phyloP scores from a whole-genome alignment of 2,113 vertebrate genomes.

The Onychostruthus taczanowskii region DNA sequence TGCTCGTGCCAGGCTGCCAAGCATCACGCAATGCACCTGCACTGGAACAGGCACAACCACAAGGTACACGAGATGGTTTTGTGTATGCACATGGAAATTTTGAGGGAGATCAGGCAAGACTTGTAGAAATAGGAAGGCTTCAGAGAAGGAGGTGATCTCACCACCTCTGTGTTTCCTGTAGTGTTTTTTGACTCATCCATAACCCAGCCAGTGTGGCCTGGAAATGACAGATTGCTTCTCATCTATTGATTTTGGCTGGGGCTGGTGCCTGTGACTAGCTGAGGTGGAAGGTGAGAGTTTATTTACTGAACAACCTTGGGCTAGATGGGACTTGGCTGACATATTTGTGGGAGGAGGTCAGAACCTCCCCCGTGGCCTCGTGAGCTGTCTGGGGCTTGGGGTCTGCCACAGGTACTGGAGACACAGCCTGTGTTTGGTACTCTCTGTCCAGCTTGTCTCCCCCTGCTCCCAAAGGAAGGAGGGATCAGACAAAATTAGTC shows the following conservation, averaged over 20 bases:
- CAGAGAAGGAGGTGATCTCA: conserved; percentile 40
- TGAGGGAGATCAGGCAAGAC: background rate
- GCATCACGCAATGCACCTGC: rapidly evolving
- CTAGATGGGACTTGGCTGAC: background rate
- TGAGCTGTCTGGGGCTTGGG: background rate
- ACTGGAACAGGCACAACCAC: rapidly evolving
- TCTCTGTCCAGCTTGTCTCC: rapidly evolving
- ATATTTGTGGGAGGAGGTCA: background rate
- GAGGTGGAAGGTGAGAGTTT: conserved; percentile 15
- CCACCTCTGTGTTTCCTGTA: conserved; percentile 8
- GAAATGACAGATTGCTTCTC: conserved; percentile 26
- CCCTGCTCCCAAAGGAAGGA: background rate
- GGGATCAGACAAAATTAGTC: background rate
- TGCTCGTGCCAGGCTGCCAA: background rate
- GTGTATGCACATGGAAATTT: background rate
- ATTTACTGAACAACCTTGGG: background rate
- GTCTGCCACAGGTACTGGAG: background rate
- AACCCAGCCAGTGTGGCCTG: background rate
- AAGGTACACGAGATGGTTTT: background rate
- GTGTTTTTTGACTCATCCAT: conserved; percentile 8
- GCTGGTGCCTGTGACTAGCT: background rate
- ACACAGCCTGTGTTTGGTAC: rapidly evolving
- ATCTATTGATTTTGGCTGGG: conserved; percentile 31
- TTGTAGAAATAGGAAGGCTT: conserved; percentile 13
- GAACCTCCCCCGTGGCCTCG: background rate